Evolutionary conservation across 2,888 invertebrate species (phyloP), one percentile per base, ranked within the genome.

Genomic region (Arctia plantaginis): DNA sequence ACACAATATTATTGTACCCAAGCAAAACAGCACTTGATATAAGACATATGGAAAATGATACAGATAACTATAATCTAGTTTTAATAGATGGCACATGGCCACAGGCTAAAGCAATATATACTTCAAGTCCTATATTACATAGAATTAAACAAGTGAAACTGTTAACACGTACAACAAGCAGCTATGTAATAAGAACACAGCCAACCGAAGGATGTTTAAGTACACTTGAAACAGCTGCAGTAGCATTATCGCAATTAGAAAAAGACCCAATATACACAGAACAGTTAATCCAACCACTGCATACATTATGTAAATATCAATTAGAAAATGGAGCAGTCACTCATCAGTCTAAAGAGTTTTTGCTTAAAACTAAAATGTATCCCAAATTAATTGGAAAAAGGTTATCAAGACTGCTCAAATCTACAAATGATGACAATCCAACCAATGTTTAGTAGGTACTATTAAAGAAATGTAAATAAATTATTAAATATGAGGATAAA

Each of bases 21-120:
- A 98, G 98, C 82, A 96, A 97, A 89, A 94, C 96, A 82, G 97
- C 99, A 3, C 94, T 97, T 71, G 97, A 98, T 87, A 96, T 98
- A 78, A 96, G 96, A 85, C 93, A 93, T 72, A 82, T 95, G 64
- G 88, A 93, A 75, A 93, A 94, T 83, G 93, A 94, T 72, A 85
- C 88, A 80, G 93, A 92, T 66, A 96, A 96, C 18, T 98, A 98
- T 89, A 99, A 98, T 90, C 95, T 99, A 72, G 96, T 99, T 66
- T 93, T 99, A 65, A 96, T 99, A 80, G 99, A 99, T 95, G 99
- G 99, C 8, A 99, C 99, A 18, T 99, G 99, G 99, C 98, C 98
- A 0, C 99, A 99, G 93, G 99, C 99, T 4, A 98, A 98, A 92
- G 98, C 98, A 20, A 98, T 99, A 79, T 99, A 98, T 93, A 97